Evolutionary conservation across 2,113 vertebrate genomes (phyloP).

Genomic region (Brienomyrus brachyistius): DNA sequence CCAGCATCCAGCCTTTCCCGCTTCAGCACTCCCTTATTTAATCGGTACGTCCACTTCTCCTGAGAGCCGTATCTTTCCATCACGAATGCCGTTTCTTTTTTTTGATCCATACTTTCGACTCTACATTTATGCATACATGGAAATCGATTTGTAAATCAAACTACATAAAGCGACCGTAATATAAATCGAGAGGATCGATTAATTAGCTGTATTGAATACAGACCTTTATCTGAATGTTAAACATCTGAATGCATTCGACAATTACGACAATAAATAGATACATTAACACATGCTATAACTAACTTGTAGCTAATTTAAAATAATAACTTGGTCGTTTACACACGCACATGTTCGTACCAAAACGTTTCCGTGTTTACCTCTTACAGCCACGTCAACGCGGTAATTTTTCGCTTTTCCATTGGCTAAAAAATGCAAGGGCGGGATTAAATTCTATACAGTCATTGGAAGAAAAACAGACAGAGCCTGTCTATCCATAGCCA

Average conservation of each 20-base stretch:
- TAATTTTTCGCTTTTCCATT: background rate
- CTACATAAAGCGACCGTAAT: background rate
- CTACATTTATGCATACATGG: background rate
- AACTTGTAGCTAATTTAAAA: background rate
- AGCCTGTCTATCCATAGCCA: background rate
- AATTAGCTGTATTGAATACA: background rate
- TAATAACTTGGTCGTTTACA: background rate
- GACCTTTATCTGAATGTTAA: background rate
- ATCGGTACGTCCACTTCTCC: constrained; percentile 54
- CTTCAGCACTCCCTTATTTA: constrained; percentile 46
- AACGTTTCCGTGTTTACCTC: constrained; percentile 44
- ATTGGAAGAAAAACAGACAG: background rate
- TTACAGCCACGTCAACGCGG: constrained; percentile 31
- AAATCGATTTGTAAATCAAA: background rate
- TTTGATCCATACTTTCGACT: constrained; percentile 30
- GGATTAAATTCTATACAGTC: background rate
- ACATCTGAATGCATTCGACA: background rate
- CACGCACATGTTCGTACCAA: background rate
- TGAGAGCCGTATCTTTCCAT: constrained; percentile 60
- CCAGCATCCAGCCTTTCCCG: constrained; percentile 27
- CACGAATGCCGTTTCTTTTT: constrained; percentile 36
- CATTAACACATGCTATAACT: background rate
- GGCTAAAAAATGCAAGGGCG: background rate
- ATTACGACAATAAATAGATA: background rate
- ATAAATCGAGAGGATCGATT: background rate